Conservation (phyloP, 2,797 vertebrate genomes). For the Malacoraja senta region DNA sequence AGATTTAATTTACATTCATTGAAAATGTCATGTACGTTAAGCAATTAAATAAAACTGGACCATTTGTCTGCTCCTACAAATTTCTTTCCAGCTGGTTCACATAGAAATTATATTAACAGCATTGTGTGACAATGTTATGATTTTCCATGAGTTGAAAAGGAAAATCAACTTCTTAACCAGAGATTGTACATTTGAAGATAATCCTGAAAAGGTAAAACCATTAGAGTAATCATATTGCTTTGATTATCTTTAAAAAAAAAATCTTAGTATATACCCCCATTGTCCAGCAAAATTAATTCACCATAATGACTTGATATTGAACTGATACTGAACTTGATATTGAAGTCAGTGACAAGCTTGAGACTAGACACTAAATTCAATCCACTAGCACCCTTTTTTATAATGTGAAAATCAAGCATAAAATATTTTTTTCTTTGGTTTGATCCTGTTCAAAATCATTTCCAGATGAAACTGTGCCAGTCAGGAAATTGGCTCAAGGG, state of each 20-base stretch:
- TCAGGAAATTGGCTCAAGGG: no score
- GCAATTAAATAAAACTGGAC: constrained; percentile 77
- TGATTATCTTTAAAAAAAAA: background rate
- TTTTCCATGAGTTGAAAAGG: background rate
- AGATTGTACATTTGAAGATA: background rate
- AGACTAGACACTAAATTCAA: no score
- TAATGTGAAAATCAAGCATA: no score
- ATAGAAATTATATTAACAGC: constrained; percentile 41
- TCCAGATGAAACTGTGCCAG: no score
- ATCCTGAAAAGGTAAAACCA: background rate
- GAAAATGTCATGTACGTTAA: constrained; percentile 62
- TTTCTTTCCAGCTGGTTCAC: constrained; percentile 58
- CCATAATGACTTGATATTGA: background rate
- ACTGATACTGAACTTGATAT: no score
- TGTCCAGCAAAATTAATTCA: background rate
- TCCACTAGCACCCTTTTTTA: no score
- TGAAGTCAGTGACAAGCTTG: background rate
- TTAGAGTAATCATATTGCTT: background rate
- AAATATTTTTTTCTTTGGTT: no score
- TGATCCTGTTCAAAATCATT: no score
- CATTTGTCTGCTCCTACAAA: constrained; percentile 57
- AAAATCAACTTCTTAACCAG: background rate
- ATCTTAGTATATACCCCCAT: background rate
- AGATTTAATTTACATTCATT: constrained; percentile 55
- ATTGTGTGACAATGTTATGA: background rate